Percentiles rank a stretch among this genome's conserved stretches.
Evolutionary conservation across 2,888 invertebrate genomes (phyloP).

Genomic region (Diaphora mendica): DNA sequence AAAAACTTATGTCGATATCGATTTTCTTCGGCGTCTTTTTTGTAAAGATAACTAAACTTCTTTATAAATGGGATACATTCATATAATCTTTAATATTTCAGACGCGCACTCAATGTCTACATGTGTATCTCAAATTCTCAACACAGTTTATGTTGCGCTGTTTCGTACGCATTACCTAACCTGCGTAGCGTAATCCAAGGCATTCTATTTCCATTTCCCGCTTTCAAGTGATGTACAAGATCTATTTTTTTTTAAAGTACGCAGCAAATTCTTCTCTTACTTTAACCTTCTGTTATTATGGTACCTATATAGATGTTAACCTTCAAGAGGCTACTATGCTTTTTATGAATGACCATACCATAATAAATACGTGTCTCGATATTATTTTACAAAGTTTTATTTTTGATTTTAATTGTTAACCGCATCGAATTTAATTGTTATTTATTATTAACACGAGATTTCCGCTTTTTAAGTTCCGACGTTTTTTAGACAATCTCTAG

Average conservation of each 20-base stretch:
- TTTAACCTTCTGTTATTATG: slow-evolving; percentile 35
- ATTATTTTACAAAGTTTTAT: slow-evolving; percentile 42
- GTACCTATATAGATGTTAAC: slow-evolving; percentile 44
- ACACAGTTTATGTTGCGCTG: slow-evolving; percentile 38
- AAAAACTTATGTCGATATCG: not conserved
- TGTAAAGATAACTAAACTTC: slow-evolving; percentile 7
- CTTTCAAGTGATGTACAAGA: slow-evolving; percentile 28
- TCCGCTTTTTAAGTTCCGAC: slow-evolving; percentile 39
- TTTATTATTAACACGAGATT: slow-evolving; percentile 42
- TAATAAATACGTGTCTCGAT: slow-evolving; percentile 32
- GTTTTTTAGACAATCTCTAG: slow-evolving; percentile 28
- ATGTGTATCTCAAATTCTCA: slow-evolving; percentile 31
- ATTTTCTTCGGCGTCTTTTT: not conserved
- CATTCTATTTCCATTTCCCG: slow-evolving; percentile 49
- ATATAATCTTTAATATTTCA: slow-evolving; percentile 22
- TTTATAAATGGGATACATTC: slow-evolving; percentile 21
- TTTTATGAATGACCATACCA: slow-evolving; percentile 47
- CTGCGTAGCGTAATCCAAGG: slow-evolving; percentile 43
- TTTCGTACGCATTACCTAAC: slow-evolving; percentile 41
- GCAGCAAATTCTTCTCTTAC: slow-evolving; percentile 29
- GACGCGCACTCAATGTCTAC: slow-evolving; percentile 26
- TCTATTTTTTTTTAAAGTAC: slow-evolving; percentile 6
- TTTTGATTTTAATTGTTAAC: slow-evolving; percentile 37
- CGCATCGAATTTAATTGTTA: slow-evolving; percentile 47
- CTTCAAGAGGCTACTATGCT: slow-evolving; percentile 40